Evolutionary conservation across 1,140 invertebrate genomes (phyloP), one percentile per base, ranked within the genome.

Genomic region (Onthophagus taurus): DNA sequence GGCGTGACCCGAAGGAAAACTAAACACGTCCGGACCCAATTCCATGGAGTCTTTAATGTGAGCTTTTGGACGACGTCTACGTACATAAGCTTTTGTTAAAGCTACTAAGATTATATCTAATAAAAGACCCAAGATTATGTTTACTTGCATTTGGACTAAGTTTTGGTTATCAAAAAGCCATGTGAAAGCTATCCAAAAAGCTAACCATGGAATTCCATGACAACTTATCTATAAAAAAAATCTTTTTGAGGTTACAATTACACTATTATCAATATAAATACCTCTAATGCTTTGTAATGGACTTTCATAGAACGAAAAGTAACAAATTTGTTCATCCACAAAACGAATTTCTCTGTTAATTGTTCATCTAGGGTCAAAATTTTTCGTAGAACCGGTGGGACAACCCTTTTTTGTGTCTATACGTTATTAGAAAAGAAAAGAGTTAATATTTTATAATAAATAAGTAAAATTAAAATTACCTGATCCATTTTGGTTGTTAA

Each of bases 1-100:
- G 2, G 89, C 77, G 68, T 99, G 95, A 1, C 95, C 95, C 0
- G 93, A 97, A 18, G 94, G 95, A 65, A 97, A 97, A 23, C 91
- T 92, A 61, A 83, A 97, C 55, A 92, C 85, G 65, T 97, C 94
- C 0, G 90, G 65, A 58, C 73, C 63, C 16, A 78, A 64, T 39
- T 73, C 53, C 13, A 75, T 54, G 7, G 70, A 58, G 61, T 78
- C 76, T 49, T 88, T 81, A 30, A 50, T 44, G 58, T 86, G 83
- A 13, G 72, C 66, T 1, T 70, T 49, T 11, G 92, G 93, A 31
- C 94, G 67, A 58, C 79, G 69, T 55, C 94, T 68, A 48, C 87
- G 70, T 11, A 83, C 74, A 31, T 78, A 61, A 4, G 91, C 80
- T 70, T 98, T 97, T 2, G 86, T 48, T 1, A 91, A 43, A 1